Base-by-base conservation (phyloP, 2,888 invertebrate species). In the Scaptomyza parva region DNA sequence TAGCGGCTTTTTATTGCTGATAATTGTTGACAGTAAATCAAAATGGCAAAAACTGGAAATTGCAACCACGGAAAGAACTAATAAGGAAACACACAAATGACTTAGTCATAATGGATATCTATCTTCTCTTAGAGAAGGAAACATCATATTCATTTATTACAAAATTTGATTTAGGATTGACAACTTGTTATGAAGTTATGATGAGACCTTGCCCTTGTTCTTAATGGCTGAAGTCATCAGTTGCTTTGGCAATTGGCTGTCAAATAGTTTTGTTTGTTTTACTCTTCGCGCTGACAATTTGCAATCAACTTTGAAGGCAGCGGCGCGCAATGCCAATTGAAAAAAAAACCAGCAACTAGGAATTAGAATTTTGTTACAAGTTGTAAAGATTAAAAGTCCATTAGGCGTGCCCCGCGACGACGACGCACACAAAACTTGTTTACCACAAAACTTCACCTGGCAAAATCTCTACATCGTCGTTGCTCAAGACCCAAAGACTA, bases 381-480 rank as follows among this genome's bases (percentile, higher is more conserved):
- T 85, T 87, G 79, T 85, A 86, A 76, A 85, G 84, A 85, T 88
- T 85, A 85, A 85, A 86, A 84, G 81, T 86, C 84, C 84, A 85
- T 85, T 85, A 85, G 82, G 82, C 65, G 66, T 62, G 66, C 76
- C 28, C 78, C 65, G 66, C 60, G 66, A 74, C 28, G 26, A 2
- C 40, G 70, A 48, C 54, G 78, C 78, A 74, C 74, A 69, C 73
- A 80, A 20, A 82, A 82, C 82, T 87, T 85, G 82, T 82, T 82
- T 80, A 54, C 66, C 24, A 22, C 26, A 26, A 11, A 30, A 12
- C 30, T 30, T 11, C 12, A 33, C 4, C 33, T 33, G 26, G 26
- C 44, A 45, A 26, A 28, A 28, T 28, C 28, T 28, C 28, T 22
- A 3, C n/a, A n/a, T n/a, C n/a, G n/a, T n/a, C n/a, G n/a, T n/a